Conservation (phyloP, 2,113 vertebrate genomes). For the Periophthalmus modestus region DNA sequence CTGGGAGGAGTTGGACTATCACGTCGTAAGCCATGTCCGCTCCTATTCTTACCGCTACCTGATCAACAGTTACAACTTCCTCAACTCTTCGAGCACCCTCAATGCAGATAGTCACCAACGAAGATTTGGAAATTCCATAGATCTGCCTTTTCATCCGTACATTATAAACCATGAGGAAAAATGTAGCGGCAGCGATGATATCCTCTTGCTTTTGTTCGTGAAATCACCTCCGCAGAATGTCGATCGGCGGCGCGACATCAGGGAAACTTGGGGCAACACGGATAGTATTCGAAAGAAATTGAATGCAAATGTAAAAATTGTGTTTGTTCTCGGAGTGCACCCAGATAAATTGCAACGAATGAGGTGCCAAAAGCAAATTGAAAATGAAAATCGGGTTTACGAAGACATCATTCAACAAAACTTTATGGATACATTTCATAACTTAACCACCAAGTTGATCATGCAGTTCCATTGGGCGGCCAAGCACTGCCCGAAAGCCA, state of each 20-base stretch:
- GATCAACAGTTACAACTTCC: conserved; percentile 87
- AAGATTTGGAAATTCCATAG: background rate
- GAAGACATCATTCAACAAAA: conserved; percentile 89
- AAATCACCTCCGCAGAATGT: conserved; percentile 87
- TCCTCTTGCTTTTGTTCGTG: conserved; percentile 89
- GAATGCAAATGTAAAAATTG: conserved; percentile 80
- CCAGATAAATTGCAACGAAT: conserved; percentile 24
- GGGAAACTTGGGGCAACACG: conserved; percentile 91
- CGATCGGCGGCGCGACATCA: conserved; percentile 80
- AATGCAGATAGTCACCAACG: conserved; percentile 12
- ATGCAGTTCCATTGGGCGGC: conserved; percentile 91
- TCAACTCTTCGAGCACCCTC: conserved; percentile 81
- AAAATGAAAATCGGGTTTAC: conserved; percentile 76
- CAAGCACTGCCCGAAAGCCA: conserved; percentile 84
- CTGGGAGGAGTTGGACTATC: conserved; percentile 82
- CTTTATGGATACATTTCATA: conserved; percentile 92
- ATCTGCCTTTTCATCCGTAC: conserved; percentile 72
- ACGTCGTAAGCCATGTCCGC: conserved; percentile 84
- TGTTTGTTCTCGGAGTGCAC: conserved; percentile 85
- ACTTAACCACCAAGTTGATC: conserved; percentile 89
- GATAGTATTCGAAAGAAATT: conserved; percentile 72
- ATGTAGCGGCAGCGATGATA: conserved; percentile 74
- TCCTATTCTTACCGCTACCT: conserved; percentile 91
- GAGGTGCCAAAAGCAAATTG: conserved; percentile 70
- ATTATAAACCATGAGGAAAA: conserved; percentile 85